These are phyloP conservation scores for Sebastes alutus DNA, from an alignment of 2,797 vertebrate genomes.

Conservation along the genomic window DNA sequence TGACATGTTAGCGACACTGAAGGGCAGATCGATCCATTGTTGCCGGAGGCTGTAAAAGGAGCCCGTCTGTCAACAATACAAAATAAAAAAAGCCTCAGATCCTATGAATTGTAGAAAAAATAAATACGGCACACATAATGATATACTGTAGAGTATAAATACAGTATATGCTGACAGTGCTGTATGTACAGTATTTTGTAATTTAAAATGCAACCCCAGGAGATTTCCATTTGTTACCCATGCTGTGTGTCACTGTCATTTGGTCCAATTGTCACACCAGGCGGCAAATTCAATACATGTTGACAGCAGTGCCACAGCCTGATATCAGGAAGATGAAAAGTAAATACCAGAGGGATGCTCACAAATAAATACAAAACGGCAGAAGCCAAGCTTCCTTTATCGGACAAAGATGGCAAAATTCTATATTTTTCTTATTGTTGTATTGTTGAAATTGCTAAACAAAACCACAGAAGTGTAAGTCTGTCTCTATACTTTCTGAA, in stretches of 20 bases:
- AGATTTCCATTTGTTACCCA: slow-evolving; percentile 3
- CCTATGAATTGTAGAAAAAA: not conserved
- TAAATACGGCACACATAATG: not conserved
- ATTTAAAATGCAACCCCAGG: not conserved
- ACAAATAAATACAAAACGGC: slow-evolving; percentile 2
- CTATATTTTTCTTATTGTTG: not conserved
- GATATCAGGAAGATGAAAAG: slow-evolving; percentile 20
- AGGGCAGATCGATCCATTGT: slow-evolving; percentile 18
- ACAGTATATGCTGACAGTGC: not conserved
- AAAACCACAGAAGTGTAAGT: not conserved
- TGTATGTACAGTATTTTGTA: not conserved
- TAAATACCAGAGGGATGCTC: not conserved
- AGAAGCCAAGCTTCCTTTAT: not conserved
- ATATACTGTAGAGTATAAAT: not conserved
- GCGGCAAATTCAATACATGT: slow-evolving; percentile 27
- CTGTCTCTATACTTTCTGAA: not conserved
- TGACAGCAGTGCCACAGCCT: slow-evolving; percentile 16
- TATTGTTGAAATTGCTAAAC: not conserved
- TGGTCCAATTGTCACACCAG: slow-evolving; percentile 37
- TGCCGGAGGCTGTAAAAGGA: slow-evolving; percentile 10
- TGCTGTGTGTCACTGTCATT: slow-evolving; percentile 13
- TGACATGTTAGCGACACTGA: slow-evolving; percentile 22
- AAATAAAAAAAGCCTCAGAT: slow-evolving; percentile 13
- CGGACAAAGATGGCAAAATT: not conserved
- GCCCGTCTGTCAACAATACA: not conserved